A percentile compares a stretch with the other conserved stretches of the same genome.
Conservation (phyloP, 1,140 invertebrate species). For the Philopotamus ludificatus region DNA sequence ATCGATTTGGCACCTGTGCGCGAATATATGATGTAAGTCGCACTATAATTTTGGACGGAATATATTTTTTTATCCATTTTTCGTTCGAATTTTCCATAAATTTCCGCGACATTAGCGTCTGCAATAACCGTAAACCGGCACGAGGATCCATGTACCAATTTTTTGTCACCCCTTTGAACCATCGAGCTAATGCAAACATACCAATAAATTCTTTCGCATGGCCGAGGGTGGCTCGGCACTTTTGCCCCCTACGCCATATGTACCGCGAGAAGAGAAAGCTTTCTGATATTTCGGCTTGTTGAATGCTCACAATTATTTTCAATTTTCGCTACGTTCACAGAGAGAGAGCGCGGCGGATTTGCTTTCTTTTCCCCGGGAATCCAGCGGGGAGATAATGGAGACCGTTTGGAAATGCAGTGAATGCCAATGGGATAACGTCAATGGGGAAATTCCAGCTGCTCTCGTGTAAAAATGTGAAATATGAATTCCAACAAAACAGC, state of each 20-base stretch:
- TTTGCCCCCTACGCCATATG: background rate
- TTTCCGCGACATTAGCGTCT: too few relatives aligned
- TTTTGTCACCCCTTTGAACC: too few relatives aligned
- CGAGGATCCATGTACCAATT: too few relatives aligned
- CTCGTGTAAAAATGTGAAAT: background rate
- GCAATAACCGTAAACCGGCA: too few relatives aligned
- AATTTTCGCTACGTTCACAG: slow-evolving; percentile 20
- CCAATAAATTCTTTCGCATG: background rate
- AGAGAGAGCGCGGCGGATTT: slow-evolving; percentile 4
- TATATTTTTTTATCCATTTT: too few relatives aligned
- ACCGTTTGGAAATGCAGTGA: slow-evolving; percentile 15
- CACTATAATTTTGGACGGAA: too few relatives aligned
- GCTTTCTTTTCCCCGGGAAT: slow-evolving; percentile 6
- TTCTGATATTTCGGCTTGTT: slow-evolving; percentile 30
- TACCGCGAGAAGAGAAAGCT: slow-evolving; percentile 15
- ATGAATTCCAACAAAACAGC: too few relatives aligned
- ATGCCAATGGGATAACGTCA: slow-evolving; percentile 20
- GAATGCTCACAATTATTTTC: slow-evolving; percentile 38
- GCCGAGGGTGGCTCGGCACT: background rate
- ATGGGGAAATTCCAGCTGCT: too few relatives aligned
- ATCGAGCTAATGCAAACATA: background rate
- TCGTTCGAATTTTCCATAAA: too few relatives aligned
- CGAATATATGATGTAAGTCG: too few relatives aligned
- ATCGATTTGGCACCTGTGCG: too few relatives aligned
- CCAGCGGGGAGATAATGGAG: slow-evolving; percentile 26